Conservation (phyloP, 1,140 invertebrate species). For the Lineus longissimus region DNA sequence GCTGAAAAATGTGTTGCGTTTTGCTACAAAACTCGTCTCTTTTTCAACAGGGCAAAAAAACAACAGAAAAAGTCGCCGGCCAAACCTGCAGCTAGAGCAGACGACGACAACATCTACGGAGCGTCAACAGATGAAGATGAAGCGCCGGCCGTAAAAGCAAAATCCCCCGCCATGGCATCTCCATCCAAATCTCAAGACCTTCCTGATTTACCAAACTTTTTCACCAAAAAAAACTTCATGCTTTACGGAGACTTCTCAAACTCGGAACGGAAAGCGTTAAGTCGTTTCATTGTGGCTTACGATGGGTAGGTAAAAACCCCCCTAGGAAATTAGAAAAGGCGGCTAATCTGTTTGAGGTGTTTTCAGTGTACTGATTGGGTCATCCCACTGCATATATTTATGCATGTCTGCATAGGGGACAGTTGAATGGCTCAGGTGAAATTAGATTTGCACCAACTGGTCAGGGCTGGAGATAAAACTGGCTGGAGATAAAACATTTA, state of each 20-base stretch:
- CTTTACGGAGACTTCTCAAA: constrained; percentile 46
- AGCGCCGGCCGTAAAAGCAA: not conserved
- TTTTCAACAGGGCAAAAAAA: not conserved
- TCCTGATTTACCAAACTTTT: constrained; percentile 50
- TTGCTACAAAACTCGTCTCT: no score
- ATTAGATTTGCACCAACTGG: no score
- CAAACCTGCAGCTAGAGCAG: not conserved
- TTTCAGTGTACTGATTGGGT: no score
- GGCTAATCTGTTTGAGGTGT: constrained; percentile 24
- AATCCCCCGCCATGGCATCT: constrained; percentile 2
- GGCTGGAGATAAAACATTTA: no score
- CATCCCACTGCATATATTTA: no score
- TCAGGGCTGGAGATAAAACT: no score
- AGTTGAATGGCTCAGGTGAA: no score
- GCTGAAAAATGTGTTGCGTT: no score
- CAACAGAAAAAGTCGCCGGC: not conserved
- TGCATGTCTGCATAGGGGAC: no score
- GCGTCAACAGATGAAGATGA: constrained; percentile 43
- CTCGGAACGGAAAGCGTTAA: constrained; percentile 31
- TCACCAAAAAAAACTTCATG: constrained; percentile 48
- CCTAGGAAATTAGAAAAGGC: constrained; percentile 21
- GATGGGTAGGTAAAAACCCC: constrained; percentile 34
- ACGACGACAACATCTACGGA: constrained; percentile 21
- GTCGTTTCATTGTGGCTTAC: constrained; percentile 47
- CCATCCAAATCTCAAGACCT: constrained; percentile 25